Evolutionary conservation across 2,888 invertebrate genomes (phyloP).

Genomic region (Lasius fuliginosus): DNA sequence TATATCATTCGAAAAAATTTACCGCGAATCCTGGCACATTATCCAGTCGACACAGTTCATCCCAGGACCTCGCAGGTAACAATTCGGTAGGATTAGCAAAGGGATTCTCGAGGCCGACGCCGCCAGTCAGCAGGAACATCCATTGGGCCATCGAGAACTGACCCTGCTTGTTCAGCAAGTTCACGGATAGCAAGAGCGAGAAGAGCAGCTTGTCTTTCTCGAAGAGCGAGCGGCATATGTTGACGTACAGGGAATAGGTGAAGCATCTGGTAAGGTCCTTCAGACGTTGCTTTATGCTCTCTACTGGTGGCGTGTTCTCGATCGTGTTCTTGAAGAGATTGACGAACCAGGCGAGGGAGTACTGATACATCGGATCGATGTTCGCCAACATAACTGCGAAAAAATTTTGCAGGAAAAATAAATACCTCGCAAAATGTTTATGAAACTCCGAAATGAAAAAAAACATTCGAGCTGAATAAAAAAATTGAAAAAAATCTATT

Average conservation of each 20-base stretch:
- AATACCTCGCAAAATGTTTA: not conserved
- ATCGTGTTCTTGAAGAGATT: conserved; percentile 95
- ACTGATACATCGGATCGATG: conserved; percentile 99
- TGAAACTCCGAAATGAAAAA: not conserved
- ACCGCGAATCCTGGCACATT: conserved; percentile 87
- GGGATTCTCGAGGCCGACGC: conserved; percentile 93
- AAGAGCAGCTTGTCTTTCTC: conserved; percentile 98
- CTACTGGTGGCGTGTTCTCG: conserved; percentile 94
- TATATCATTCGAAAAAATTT: conserved; percentile 2
- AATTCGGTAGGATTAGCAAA: conserved; percentile 91
- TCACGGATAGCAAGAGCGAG: conserved; percentile 92
- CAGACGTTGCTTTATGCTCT: conserved; percentile 92
- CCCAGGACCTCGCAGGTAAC: conserved; percentile 92
- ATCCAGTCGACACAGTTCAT: conserved; percentile 91
- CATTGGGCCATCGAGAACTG: conserved; percentile 90
- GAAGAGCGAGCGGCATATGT: conserved; percentile 97
- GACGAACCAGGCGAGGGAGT: conserved; percentile 97
- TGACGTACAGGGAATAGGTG: conserved; percentile 96
- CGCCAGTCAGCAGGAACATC: conserved; percentile 96
- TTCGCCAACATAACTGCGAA: conserved; percentile 93
- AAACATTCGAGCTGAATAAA: not conserved
- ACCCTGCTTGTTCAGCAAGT: conserved; percentile 90
- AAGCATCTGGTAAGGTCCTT: conserved; percentile 93
- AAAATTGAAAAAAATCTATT: not conserved
- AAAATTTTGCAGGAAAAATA: not conserved